phyloP scores from a whole-genome alignment of 2,888 invertebrate genomes.

The Drosophila borealis region DNA sequence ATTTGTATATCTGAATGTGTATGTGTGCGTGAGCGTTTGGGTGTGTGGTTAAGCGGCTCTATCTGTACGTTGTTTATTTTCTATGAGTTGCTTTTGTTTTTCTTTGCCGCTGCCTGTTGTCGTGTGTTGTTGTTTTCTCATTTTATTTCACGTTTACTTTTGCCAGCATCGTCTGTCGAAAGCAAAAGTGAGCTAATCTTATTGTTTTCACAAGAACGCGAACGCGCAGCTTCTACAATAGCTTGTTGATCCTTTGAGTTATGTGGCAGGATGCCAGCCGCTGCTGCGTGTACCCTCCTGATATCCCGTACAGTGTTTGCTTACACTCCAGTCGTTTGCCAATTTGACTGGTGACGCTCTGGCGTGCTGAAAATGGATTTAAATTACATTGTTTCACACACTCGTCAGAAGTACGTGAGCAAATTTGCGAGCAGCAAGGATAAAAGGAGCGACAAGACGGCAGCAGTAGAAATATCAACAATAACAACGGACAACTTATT shows the following conservation, averaged over 20 bases:
- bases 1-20: slow-evolving; percentile 15
- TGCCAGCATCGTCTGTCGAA: slow-evolving; percentile 41
- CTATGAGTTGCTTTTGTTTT: slow-evolving; percentile 72
- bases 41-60: slow-evolving; percentile 32
- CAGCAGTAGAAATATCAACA: slow-evolving; percentile 31
- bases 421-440: slow-evolving; percentile 42
- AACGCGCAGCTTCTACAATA: slow-evolving; percentile 39
- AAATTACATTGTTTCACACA: slow-evolving; percentile 81
- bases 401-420: slow-evolving; percentile 62
- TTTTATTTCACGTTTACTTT: slow-evolving; percentile 74
- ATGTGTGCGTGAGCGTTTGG: slow-evolving; percentile 25
- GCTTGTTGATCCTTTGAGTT: slow-evolving; percentile 80
- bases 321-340: slow-evolving; percentile 73
- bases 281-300: slow-evolving; percentile 1
- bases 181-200: slow-evolving; percentile 78
- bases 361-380: slow-evolving; percentile 83
- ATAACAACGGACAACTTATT: slow-evolving; percentile 60
- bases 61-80: slow-evolving; percentile 70
- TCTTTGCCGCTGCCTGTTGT: slow-evolving; percentile 48
- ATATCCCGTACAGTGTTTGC: slow-evolving; percentile 44
- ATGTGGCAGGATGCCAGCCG: slow-evolving; percentile 51
- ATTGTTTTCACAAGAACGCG: slow-evolving; percentile 75
- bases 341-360: slow-evolving; percentile 78
- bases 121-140: slow-evolving; percentile 63
- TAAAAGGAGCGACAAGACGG: slow-evolving; percentile 26